A percentile compares a stretch with the other conserved stretches of the same genome.
phyloP scores from a whole-genome alignment of 2,113 vertebrate species.

The Sebastes schlegelii region DNA sequence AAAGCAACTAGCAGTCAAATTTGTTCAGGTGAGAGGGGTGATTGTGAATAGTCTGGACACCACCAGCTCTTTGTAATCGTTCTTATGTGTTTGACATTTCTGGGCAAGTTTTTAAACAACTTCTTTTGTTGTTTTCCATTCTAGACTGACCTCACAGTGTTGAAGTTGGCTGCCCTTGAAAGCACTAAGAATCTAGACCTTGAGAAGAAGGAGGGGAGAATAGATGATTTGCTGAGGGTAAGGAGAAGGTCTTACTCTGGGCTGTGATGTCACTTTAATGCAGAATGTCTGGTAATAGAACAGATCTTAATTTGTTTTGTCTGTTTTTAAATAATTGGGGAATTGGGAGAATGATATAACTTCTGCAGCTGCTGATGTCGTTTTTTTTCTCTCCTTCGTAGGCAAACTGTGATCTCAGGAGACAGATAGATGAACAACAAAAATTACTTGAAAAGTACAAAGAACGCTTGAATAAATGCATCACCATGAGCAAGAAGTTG shows the following conservation, averaged over 20 bases:
- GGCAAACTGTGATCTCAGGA: constrained; percentile 99
- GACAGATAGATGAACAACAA: constrained; percentile 99
- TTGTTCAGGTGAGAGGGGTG: constrained; percentile 89
- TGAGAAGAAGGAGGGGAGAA: constrained; percentile 99
- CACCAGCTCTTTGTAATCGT: neutral
- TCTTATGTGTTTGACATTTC: neutral
- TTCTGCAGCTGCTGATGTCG: neutral
- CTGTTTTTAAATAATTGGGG: neutral
- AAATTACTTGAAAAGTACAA: constrained; percentile 99
- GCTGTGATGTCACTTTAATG: neutral
- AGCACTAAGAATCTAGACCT: constrained; percentile 99
- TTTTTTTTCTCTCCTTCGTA: constrained; percentile 65
- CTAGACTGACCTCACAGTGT: constrained; percentile 97
- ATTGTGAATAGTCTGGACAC: neutral
- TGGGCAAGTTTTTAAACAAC: neutral
- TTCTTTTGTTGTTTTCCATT: constrained; percentile 31
- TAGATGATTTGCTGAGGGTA: constrained; percentile 99
- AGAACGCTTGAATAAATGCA: constrained; percentile 99
- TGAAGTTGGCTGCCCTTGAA: constrained; percentile 98
- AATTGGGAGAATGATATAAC: neutral
- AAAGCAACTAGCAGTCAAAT: constrained; percentile 95
- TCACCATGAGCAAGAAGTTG: constrained; percentile 99
- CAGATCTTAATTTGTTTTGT: neutral
- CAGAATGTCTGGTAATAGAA: neutral
- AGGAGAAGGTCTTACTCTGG: constrained; percentile 69